phyloP scores from a whole-genome alignment of 2,888 invertebrate species.

The Yponomeuta malinellus region DNA sequence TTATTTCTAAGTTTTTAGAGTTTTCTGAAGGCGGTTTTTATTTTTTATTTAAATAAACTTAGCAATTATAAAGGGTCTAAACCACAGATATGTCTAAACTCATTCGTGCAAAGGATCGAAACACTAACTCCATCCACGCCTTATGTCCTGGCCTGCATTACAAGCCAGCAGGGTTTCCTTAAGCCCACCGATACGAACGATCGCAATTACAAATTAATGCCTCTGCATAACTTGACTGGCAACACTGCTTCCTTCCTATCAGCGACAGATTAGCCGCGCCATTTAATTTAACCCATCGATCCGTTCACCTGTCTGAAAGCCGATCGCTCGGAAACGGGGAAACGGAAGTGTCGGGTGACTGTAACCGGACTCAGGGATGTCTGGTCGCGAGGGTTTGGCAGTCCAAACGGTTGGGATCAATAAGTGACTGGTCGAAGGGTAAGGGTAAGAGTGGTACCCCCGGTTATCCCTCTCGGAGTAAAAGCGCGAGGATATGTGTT shows the following conservation, averaged over 20 bases:
- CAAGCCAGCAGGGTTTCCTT: not conserved
- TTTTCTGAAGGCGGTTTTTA: no score
- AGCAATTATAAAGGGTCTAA: no score
- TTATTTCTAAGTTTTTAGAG: no score
- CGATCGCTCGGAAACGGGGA: slow-evolving; percentile 69
- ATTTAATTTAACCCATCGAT: slow-evolving; percentile 15
- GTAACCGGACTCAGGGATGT: slow-evolving; percentile 45
- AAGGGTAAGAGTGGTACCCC: not conserved
- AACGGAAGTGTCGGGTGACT: slow-evolving; percentile 67
- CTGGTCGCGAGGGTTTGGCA: slow-evolving; percentile 10
- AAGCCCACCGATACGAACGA: no score
- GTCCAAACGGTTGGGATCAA: not conserved
- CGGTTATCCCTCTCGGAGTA: no score
- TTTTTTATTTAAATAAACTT: no score
- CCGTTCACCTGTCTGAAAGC: slow-evolving; percentile 57
- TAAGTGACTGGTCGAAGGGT: not conserved
- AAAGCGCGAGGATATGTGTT: no score
- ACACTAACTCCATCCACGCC: no score
- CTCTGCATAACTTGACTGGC: not conserved
- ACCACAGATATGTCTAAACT: no score
- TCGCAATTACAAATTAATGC: not conserved
- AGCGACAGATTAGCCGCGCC: not conserved
- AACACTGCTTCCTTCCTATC: not conserved
- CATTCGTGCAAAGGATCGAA: no score
- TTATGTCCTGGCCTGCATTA: no score